phyloP scores from a whole-genome alignment of 2,797 vertebrate genomes.

The Lagodon rhomboides region DNA sequence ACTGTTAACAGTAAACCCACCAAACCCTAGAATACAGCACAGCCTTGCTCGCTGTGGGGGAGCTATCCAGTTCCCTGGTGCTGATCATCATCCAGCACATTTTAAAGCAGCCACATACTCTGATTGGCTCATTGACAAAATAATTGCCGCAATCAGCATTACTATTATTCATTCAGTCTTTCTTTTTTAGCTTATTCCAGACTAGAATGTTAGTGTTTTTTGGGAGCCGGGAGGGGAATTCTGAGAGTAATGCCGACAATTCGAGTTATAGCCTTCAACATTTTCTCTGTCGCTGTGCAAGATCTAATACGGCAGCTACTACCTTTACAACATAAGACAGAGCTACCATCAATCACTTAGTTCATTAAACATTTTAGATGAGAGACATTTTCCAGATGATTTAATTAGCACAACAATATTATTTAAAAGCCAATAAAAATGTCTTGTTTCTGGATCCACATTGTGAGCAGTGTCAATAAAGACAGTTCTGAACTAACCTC shows the following conservation, averaged over 20 bases:
- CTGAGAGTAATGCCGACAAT: not conserved
- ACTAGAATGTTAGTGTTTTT: not conserved
- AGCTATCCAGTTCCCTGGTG: slow-evolving; percentile 5
- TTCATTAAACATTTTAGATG: slow-evolving; percentile 35
- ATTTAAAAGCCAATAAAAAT: slow-evolving; percentile 45
- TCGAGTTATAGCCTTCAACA: not conserved
- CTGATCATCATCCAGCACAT: slow-evolving; percentile 31
- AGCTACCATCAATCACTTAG: slow-evolving; percentile 11
- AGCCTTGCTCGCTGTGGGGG: not conserved
- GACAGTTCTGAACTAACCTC: slow-evolving; percentile 34
- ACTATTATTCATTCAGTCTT: slow-evolving; percentile 30
- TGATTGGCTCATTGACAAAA: slow-evolving; percentile 46
- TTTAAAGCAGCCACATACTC: slow-evolving; percentile 23
- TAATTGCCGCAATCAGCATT: slow-evolving; percentile 31
- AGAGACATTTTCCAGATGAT: slow-evolving; percentile 45
- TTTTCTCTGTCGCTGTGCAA: slow-evolving; percentile 2
- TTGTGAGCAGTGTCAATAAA: slow-evolving; percentile 53
- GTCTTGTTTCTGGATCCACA: slow-evolving; percentile 36
- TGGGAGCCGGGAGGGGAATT: not conserved
- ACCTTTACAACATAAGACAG: not conserved
- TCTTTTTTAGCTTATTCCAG: slow-evolving; percentile 29
- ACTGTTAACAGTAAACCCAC: slow-evolving; percentile 10
- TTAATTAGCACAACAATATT: slow-evolving; percentile 49
- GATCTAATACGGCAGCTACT: slow-evolving; percentile 27
- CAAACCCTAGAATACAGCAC: slow-evolving; percentile 6